Evolutionary conservation across 2,113 vertebrate genomes (phyloP), one percentile per base, ranked within the genome.

Genomic region (Synodontis membranacea): DNA sequence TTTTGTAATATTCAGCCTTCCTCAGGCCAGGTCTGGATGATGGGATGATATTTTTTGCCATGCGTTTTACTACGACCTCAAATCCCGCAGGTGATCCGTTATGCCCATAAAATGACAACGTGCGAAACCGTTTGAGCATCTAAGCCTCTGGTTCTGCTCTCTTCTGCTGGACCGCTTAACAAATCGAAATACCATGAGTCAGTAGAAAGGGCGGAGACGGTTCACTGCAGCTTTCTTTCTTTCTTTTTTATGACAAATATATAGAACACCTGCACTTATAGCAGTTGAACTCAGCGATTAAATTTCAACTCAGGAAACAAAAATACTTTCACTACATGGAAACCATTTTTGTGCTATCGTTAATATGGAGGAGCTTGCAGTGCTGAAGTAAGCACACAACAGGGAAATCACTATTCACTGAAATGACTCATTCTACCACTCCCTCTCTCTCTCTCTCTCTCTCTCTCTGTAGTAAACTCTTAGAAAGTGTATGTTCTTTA

Each of bases 251-350:
- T 64, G 70, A 82, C 70, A 64, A 78, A 87, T 54, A 64, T 83
- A 37, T 58, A 74, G 56, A 87, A 87, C 86, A 64, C 56, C 70
- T 83, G 58, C 80, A 56, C 58, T 83, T 87, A 83, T 28, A 83
- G 44, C 70, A 31, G 70, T 83, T 83, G 54, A 87, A 83, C 70
- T 76, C 14, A 0, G 64, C 86, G 66, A 87, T 87, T 78, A 83
- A 82, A 87, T 75, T 34, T 52, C 42, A 76, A 82, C 80, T 80
- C 68, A 19, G 84, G 62, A 54, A 80, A n/a, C 48, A 28, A 58
- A 70, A 86, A 70, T 58, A 28, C 28, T 39, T 76, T 75, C 70
- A 42, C 15, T 58, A 58, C 37, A 34, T 52, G 31, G 54, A 83
- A 60, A 83, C 14, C 70, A 54, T 58, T 87, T 85, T 42, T 64